These are phyloP conservation scores for Folsomia candida DNA, from an alignment of 2,888 invertebrate species.

Conservation along the genomic window DNA sequence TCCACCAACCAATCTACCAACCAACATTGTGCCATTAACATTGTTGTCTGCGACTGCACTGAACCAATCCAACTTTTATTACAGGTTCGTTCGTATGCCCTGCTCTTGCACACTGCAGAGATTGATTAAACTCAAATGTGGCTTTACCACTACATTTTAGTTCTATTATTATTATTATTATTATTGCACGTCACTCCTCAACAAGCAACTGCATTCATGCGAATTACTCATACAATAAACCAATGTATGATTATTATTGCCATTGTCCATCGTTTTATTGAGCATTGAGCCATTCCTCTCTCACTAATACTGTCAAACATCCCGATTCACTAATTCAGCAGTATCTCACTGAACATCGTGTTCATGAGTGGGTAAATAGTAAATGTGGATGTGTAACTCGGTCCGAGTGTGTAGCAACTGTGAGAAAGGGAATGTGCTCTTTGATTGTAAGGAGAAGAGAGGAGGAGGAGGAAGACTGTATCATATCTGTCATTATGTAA, in stretches of 20 bases:
- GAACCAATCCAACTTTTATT: neutral
- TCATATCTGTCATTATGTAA: slow-evolving; percentile 14
- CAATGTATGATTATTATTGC: neutral
- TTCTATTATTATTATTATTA: neutral
- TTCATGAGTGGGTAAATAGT: too few relatives aligned
- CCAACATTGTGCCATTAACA: slow-evolving; percentile 3
- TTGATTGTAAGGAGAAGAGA: neutral
- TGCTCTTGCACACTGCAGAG: neutral
- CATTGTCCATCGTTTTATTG: too few relatives aligned
- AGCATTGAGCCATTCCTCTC: too few relatives aligned
- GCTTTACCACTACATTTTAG: too few relatives aligned
- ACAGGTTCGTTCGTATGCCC: too few relatives aligned
- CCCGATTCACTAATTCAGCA: too few relatives aligned
- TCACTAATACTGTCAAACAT: too few relatives aligned
- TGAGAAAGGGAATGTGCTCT: too few relatives aligned
- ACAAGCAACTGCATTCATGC: neutral
- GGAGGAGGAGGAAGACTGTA: slow-evolving; percentile 27
- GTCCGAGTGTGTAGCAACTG: neutral
- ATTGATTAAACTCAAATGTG: neutral
- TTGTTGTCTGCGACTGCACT: neutral
- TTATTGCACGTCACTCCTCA: neutral
- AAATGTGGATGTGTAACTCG: too few relatives aligned
- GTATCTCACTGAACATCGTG: too few relatives aligned
- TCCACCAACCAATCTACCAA: neutral
- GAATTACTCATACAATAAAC: neutral